Evolutionary conservation across 1,140 invertebrate genomes (phyloP).

Genomic region (Frieseomelitta varia): DNA sequence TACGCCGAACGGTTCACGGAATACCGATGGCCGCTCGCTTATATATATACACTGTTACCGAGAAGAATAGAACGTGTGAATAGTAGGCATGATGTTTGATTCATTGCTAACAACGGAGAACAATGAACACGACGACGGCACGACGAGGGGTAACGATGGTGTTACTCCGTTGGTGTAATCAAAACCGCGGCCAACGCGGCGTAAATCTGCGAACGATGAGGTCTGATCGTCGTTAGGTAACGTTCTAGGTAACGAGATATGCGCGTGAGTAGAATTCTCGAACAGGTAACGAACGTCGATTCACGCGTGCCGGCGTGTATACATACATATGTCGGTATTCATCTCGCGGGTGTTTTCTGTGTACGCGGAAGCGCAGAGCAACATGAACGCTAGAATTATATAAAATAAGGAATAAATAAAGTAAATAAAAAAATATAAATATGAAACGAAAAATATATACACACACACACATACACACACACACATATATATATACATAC

Average conservation of each 20-base stretch:
- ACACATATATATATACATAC: slow-evolving; percentile 42
- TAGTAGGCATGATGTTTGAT: background rate
- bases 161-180: slow-evolving; percentile 36
- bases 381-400: slow-evolving; percentile 37
- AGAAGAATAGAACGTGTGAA: background rate
- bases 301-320: background rate
- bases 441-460: slow-evolving; percentile 3
- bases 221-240: slow-evolving; percentile 43
- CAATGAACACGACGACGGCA: background rate
- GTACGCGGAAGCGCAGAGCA: slow-evolving; percentile 6
- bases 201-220: slow-evolving; percentile 21
- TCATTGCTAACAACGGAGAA: background rate
- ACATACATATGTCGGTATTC: background rate
- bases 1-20: background rate
- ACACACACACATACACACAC: slow-evolving; percentile 14
- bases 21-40: background rate
- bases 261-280: background rate
- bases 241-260: slow-evolving; percentile 33
- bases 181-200: slow-evolving; percentile 29
- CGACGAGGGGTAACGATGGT: slow-evolving; percentile 9
- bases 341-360: slow-evolving; percentile 31
- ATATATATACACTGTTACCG: background rate
- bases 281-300: slow-evolving; percentile 2
- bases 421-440: slow-evolving; percentile 39
- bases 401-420: slow-evolving; percentile 32